Evolutionary conservation across 2,888 invertebrate species (phyloP), one percentile per base, ranked within the genome.

Genomic region (Orthosia cruda): DNA sequence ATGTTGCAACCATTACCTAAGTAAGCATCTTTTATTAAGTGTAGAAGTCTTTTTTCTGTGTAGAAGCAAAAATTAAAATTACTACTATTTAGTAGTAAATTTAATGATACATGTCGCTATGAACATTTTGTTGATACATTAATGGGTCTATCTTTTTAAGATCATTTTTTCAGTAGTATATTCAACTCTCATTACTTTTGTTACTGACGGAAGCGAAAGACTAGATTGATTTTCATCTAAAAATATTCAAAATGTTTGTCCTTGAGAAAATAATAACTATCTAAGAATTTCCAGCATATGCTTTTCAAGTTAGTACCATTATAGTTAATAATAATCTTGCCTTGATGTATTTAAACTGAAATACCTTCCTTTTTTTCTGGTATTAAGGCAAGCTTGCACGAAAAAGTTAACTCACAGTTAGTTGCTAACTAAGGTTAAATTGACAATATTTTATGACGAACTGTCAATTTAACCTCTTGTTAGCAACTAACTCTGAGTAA

Each of bases 1-100:
- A 76, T 20, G 13, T 16, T 1, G 13, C n/a, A 58, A 32, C 69
- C 45, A 77, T 49, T 23, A 26, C 9, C 4, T 32, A 47, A n/a
- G 4, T 23, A 52, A 32, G 50, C 9, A 54, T 2, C 7, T 61
- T 76, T 13, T 3, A 64, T 55, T 55, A 40, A n/a, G n/a, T 47
- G 63, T 16, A 2, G 40, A 58, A 50, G 58, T 50, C n/a, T 18
- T 4, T 0, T 74, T n/a, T 32, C 32, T 32, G 7, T 15, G 7
- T 18, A 13, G 18, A 40, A 26, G 18, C 32, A 26, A 58, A 73
- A 16, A 0, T n/a, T n/a, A n/a, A n/a, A n/a, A n/a, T n/a, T n/a
- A n/a, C n/a, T n/a, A n/a, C n/a, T n/a, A n/a, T n/a, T n/a, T n/a
- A 2, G 3, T 20, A 7, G 32, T 32, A 32, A 32, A 7, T 32